Base-by-base conservation (phyloP, 2,113 vertebrate species). In the Mirza zaza region DNA sequence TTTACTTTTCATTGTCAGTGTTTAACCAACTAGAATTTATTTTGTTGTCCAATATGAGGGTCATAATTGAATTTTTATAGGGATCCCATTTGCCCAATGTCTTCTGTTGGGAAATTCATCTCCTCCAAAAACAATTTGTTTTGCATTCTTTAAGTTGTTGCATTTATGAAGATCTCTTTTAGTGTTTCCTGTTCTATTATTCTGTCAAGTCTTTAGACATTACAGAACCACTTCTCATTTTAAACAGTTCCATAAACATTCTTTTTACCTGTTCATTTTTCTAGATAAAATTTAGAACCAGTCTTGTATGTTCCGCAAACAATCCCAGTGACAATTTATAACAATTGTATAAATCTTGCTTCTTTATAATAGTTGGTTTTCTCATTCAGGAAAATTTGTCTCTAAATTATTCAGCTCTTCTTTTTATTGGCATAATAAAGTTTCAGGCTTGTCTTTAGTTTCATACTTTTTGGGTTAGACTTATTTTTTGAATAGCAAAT, bases 211-310 rank as follows among this genome's bases (percentile, higher is more conserved):
- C 6, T 57, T 94, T 70, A 80, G 29, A 61, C 63, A 70, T 95
- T 83, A 70, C 2, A 65, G n/a, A 70, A 57, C 76, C 75, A 71
- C 27, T 90, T 48, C 14, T 87, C 23, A 42, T 87, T 57, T 90
- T 52, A 73, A 84, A 67, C 48, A 73, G 76, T 95, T 93, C 81
- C 52, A 20, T 39, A 57, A 96, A 14, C 45, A 67, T 73, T 87
- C n/a, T 76, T 55, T 55, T 55, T 80, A 61, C 48, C 7, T 70
- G 15, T 85, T 94, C 11, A 39, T 73, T 82, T 96, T 96, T 80
- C 63, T 17, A 88, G 29, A 48, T 91, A 87, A 97, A 94, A 91
- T 84, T 68, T 75, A 88, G 29, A 67, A 76, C n/a, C 32, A 29
- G 63, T 81, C 73, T 90, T 27, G 50, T 77, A 12, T 70, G 36